Evolutionary conservation across 2,888 invertebrate species (phyloP).

Genomic region (Athripsodes cinereus): DNA sequence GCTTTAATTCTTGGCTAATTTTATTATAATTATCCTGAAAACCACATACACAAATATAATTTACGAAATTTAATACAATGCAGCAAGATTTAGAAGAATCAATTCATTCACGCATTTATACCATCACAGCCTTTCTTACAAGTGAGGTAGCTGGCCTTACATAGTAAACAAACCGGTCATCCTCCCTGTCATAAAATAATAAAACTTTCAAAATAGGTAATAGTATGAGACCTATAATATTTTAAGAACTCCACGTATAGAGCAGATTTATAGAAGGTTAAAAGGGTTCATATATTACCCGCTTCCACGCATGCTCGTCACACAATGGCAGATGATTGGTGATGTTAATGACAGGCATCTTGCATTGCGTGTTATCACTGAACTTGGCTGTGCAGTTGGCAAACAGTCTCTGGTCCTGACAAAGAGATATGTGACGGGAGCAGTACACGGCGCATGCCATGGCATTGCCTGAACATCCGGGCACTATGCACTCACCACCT

Average conservation of each 20-base stretch:
- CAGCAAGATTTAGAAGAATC: too few species aligned
- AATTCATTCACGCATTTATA: too few species aligned
- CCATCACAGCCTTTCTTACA: too few species aligned
- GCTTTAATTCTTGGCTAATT: slow-evolving; percentile 68
- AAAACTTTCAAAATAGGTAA: too few species aligned
- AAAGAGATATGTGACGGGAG: slow-evolving; percentile 75
- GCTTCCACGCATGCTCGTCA: slow-evolving; percentile 75
- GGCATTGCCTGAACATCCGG: slow-evolving; percentile 40
- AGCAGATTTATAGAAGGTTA: slow-evolving; percentile 29
- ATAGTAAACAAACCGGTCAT: too few species aligned
- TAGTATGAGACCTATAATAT: too few species aligned
- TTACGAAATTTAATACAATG: neutral
- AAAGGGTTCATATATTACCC: too few species aligned
- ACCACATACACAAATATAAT: neutral
- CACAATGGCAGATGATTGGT: slow-evolving; percentile 71
- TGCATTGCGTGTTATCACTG: slow-evolving; percentile 45
- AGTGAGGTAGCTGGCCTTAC: too few species aligned
- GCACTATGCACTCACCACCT: slow-evolving; percentile 11
- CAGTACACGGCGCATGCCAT: slow-evolving; percentile 79
- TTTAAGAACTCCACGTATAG: neutral
- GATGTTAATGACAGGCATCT: slow-evolving; percentile 44
- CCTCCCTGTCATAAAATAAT: too few species aligned
- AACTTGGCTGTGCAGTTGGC: slow-evolving; percentile 48
- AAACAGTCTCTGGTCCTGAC: slow-evolving; percentile 72
- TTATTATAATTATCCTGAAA: slow-evolving; percentile 76